Conservation (phyloP, 2,888 invertebrate genomes). For the Caenorhabditis sp. region DNA sequence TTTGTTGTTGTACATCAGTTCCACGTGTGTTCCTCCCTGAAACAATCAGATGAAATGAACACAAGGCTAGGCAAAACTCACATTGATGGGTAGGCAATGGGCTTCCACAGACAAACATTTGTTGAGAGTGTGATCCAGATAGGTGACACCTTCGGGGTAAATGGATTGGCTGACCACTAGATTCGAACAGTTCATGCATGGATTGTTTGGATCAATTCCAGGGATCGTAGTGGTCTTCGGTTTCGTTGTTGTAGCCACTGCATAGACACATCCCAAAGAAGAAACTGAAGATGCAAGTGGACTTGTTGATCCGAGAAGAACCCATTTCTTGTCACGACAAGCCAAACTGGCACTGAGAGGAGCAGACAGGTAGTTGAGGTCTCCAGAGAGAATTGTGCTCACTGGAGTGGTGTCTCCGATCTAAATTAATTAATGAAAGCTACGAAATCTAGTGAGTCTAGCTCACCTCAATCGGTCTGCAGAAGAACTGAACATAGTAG, state of each 20-base stretch:
- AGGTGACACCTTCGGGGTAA: conserved; percentile 66
- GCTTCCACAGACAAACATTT: conserved; percentile 68
- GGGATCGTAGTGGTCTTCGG: conserved; percentile 57
- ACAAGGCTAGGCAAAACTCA: conserved; percentile 21
- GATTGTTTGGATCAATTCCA: conserved; percentile 60
- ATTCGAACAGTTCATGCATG: conserved; percentile 73
- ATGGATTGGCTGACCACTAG: conserved; percentile 66
- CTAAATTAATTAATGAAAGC: conserved; percentile 18
- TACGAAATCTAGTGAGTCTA: background rate
- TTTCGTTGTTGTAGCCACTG: conserved; percentile 56
- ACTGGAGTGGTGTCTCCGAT: conserved; percentile 69
- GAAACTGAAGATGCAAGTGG: conserved; percentile 50
- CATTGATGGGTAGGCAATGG: conserved; percentile 70
- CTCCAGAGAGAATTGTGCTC: conserved; percentile 67
- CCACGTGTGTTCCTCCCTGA: conserved; percentile 50
- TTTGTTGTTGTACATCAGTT: conserved; percentile 57
- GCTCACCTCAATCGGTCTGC: conserved; percentile 68
- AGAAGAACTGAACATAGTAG: conserved; percentile 70
- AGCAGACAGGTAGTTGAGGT: conserved; percentile 41
- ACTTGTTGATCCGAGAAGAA: conserved; percentile 30
- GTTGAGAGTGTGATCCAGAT: conserved; percentile 65
- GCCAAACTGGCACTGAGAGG: conserved; percentile 61
- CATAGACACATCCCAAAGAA: conserved; percentile 69
- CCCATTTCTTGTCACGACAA: conserved; percentile 69
- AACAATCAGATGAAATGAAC: background rate